Conservation (phyloP, 2,888 invertebrate genomes). For the Dryocosmus kuriphilus region DNA sequence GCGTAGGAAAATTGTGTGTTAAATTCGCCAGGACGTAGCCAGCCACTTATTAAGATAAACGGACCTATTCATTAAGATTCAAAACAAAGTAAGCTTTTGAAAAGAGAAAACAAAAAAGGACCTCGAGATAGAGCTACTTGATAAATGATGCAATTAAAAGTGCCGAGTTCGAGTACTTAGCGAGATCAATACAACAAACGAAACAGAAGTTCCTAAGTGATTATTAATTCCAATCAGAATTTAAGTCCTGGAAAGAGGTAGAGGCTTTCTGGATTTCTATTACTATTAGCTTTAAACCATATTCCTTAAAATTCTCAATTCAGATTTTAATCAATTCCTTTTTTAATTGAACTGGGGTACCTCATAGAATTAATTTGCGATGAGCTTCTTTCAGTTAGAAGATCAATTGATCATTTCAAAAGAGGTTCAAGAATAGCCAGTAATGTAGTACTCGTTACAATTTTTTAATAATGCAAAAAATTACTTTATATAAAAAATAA, state of each 20-base stretch:
- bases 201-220: constrained; percentile 17
- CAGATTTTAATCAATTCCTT: not conserved
- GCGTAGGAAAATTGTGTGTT: constrained; percentile 22
- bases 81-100: constrained; percentile 40
- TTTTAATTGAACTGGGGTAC: not conserved
- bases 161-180: constrained; percentile 15
- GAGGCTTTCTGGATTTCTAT: constrained; percentile 1
- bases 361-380: not conserved
- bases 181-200: constrained; percentile 23
- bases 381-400: not conserved
- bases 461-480: too few relatives aligned
- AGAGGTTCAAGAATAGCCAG: not conserved
- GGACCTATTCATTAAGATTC: constrained; percentile 39
- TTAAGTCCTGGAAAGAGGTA: not conserved
- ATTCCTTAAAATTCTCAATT: not conserved
- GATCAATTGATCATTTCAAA: not conserved
- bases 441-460: not conserved
- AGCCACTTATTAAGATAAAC: constrained; percentile 41
- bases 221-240: constrained; percentile 28
- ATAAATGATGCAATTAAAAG: constrained; percentile 33
- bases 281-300: not conserved
- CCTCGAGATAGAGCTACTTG: constrained; percentile 19
- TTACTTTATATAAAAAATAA: too few relatives aligned
- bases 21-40: constrained; percentile 12
- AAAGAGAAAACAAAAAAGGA: constrained; percentile 12